Percentiles rank a stretch among this genome's conserved stretches.
These are phyloP conservation scores for Syngnathus floridae DNA, from an alignment of 2,113 vertebrate genomes.

Conservation along the genomic window DNA sequence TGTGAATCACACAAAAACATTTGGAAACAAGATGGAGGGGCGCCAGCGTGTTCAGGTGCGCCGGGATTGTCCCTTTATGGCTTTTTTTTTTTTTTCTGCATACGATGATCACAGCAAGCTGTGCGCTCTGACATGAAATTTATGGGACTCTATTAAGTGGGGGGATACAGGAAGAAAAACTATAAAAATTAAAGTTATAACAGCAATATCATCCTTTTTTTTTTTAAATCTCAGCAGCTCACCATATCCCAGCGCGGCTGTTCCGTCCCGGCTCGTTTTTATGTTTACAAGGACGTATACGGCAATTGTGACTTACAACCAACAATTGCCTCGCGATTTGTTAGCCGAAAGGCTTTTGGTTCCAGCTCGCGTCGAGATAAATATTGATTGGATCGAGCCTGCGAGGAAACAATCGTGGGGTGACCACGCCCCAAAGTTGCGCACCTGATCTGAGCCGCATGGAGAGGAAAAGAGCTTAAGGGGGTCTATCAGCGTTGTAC, in stretches of 20 bases:
- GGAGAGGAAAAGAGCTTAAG: conserved; percentile 32
- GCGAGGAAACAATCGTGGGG: conserved; percentile 12
- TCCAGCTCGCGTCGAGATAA: conserved; percentile 31
- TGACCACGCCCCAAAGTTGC: conserved; percentile 1
- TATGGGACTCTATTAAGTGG: background rate
- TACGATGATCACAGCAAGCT: background rate
- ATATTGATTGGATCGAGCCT: conserved; percentile 37
- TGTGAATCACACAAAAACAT: background rate
- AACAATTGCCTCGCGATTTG: conserved; percentile 33
- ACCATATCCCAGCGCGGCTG: background rate
- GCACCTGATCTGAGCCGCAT: conserved; percentile 22
- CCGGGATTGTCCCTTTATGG: background rate
- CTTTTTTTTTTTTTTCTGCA: background rate
- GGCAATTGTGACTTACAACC: conserved; percentile 43
- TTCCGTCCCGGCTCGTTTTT: conserved; percentile 35
- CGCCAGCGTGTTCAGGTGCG: conserved; percentile 2
- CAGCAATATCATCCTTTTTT: conserved; percentile 13
- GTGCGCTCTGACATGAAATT: conserved; percentile 3
- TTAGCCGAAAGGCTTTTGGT: conserved; percentile 27
- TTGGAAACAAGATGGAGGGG: background rate
- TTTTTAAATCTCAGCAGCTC: background rate
- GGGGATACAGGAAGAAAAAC: conserved; percentile 6
- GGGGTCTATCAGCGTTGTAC: conserved; percentile 51
- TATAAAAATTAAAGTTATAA: conserved; percentile 14
- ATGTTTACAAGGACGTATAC: conserved; percentile 64